These are phyloP conservation scores for Pachyramphus minor DNA, from an alignment of 2,113 vertebrate genomes.

Conservation along the genomic window DNA sequence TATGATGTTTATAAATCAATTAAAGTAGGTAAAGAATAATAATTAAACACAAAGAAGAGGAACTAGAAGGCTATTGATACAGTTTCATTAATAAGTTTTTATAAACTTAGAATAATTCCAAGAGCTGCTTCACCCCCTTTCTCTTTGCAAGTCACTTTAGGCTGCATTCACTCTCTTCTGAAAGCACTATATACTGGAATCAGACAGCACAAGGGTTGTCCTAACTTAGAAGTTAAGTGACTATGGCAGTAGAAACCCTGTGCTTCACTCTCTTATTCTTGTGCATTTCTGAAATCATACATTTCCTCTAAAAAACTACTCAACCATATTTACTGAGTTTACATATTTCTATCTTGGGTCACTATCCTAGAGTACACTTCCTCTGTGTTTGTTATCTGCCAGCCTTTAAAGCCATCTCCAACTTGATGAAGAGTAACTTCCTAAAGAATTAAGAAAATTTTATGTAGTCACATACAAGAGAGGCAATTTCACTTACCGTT, in stretches of 20 bases:
- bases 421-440: not conserved
- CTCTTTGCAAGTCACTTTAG: not conserved
- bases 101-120: not conserved
- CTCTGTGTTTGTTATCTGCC: not conserved
- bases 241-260: not conserved
- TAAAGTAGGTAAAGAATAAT: not conserved
- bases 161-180: not conserved
- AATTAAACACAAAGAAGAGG: not conserved
- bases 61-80: not conserved
- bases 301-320: not conserved
- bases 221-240: not conserved
- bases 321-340: not conserved
- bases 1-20: not conserved
- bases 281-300: not conserved
- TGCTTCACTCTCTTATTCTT: not conserved
- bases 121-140: not conserved
- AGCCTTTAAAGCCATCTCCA: not conserved
- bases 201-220: not conserved
- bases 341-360: not conserved
- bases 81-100: not conserved
- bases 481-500: conserved; percentile 78
- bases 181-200: not conserved
- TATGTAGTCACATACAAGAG: not conserved
- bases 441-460: not conserved
- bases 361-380: not conserved